phyloP scores from a whole-genome alignment of 2,888 invertebrate species.

The Metacarcinus magister region DNA sequence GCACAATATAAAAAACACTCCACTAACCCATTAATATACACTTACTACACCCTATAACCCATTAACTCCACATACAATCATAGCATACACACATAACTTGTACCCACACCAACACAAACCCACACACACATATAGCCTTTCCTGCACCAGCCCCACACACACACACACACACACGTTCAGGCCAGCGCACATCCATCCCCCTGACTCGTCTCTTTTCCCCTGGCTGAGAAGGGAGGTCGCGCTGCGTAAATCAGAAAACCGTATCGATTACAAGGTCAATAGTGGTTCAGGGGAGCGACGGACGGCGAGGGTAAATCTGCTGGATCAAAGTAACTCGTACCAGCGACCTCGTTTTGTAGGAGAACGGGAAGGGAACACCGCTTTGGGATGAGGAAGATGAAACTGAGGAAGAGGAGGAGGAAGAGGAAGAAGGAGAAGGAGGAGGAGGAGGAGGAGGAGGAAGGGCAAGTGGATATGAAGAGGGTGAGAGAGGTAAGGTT shows the following conservation, averaged over 20 bases:
- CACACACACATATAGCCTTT: no score
- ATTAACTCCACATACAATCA: no score
- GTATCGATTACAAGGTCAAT: slow-evolving; percentile 14
- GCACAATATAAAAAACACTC: neutral
- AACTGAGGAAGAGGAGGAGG: neutral
- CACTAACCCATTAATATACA: neutral
- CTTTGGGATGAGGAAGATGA: neutral
- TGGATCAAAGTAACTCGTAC: neutral
- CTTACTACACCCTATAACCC: neutral
- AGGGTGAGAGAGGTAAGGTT: neutral
- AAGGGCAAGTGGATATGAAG: neutral
- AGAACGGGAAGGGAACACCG: no score
- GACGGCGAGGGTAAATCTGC: slow-evolving; percentile 11
- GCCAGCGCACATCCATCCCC: neutral
- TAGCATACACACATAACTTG: no score
- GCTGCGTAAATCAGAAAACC: slow-evolving; percentile 13
- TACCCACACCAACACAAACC: no score
- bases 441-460: neutral
- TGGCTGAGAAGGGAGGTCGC: neutral
- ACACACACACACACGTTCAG: neutral
- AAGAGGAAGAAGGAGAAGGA: neutral
- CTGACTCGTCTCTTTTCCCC: neutral
- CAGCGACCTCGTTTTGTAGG: neutral
- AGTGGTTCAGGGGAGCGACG: slow-evolving; percentile 1
- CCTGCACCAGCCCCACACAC: neutral